Percentiles rank a stretch among this genome's conserved stretches.
These are phyloP conservation scores for Myoxocephalus aenaeus DNA, from an alignment of 2,797 vertebrate genomes.

Conservation along the genomic window DNA sequence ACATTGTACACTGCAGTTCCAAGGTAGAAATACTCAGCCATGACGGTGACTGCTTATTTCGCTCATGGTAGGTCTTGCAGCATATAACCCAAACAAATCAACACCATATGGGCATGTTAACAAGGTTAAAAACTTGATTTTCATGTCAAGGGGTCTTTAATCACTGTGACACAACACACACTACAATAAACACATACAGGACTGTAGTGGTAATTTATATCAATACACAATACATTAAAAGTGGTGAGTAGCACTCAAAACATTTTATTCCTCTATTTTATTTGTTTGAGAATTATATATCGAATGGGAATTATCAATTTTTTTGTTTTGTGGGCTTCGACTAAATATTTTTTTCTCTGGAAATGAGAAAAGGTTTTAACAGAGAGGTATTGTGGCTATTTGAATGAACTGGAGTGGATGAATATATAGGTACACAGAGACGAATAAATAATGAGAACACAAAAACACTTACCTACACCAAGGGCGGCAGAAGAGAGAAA, in stretches of 20 bases:
- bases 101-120: neutral
- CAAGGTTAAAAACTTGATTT: neutral
- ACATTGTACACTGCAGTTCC: neutral
- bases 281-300: neutral
- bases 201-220: neutral
- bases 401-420: constrained; percentile 50
- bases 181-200: neutral
- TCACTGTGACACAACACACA: neutral
- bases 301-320: neutral
- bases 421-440: constrained; percentile 23
- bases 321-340: constrained; percentile 1
- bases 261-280: neutral
- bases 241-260: neutral
- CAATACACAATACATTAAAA: neutral
- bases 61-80: neutral
- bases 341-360: neutral
- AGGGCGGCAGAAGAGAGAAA: constrained; percentile 39
- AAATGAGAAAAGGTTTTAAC: constrained; percentile 18
- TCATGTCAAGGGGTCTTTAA: neutral
- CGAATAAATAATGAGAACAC: constrained; percentile 34
- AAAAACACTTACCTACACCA: constrained; percentile 73
- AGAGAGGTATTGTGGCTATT: constrained; percentile 23
- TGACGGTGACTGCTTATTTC: neutral
- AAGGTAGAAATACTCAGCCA: neutral
- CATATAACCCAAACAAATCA: neutral